A percentile compares a stretch with the other conserved stretches of the same genome.
phyloP scores from a whole-genome alignment of 2,113 vertebrate genomes.

The Spea bombifrons region DNA sequence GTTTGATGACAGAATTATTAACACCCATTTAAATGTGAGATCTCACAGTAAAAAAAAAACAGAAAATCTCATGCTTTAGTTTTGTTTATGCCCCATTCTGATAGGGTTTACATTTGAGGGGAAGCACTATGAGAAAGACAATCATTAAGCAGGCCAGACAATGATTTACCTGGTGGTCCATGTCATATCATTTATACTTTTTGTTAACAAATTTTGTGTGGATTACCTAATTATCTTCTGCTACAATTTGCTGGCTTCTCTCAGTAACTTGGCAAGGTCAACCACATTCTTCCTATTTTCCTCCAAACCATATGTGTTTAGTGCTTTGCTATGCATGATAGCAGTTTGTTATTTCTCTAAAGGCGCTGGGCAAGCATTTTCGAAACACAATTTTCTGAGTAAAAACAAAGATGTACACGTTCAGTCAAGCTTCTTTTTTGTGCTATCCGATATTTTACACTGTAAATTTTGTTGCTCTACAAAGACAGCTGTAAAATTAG shows the following conservation, averaged over 20 bases:
- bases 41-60: conserved; percentile 38
- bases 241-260: conserved; percentile 32
- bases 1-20: conserved; percentile 44
- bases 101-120: conserved; percentile 39
- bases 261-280: conserved; percentile 38
- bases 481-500: too few relatives aligned
- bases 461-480: too few relatives aligned
- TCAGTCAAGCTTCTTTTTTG: conserved; percentile 19
- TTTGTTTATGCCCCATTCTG: conserved; percentile 16
- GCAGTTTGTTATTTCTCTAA: conserved; percentile 30
- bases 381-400: conserved; percentile 21
- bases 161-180: conserved; percentile 45
- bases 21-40: conserved; percentile 38
- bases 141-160: conserved; percentile 31
- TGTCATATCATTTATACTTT: conserved; percentile 37
- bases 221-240: conserved; percentile 42
- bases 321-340: conserved; percentile 43
- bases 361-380: conserved; percentile 31
- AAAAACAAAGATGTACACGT: conserved; percentile 31
- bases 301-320: conserved; percentile 43
- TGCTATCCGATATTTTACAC: neutral
- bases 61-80: conserved; percentile 37
- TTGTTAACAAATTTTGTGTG: conserved; percentile 42
- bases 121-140: conserved; percentile 18
- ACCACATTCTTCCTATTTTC: conserved; percentile 38